These are phyloP conservation scores for Thalassarche chlororhynchos DNA, from an alignment of 2,113 vertebrate species.

Conservation along the genomic window DNA sequence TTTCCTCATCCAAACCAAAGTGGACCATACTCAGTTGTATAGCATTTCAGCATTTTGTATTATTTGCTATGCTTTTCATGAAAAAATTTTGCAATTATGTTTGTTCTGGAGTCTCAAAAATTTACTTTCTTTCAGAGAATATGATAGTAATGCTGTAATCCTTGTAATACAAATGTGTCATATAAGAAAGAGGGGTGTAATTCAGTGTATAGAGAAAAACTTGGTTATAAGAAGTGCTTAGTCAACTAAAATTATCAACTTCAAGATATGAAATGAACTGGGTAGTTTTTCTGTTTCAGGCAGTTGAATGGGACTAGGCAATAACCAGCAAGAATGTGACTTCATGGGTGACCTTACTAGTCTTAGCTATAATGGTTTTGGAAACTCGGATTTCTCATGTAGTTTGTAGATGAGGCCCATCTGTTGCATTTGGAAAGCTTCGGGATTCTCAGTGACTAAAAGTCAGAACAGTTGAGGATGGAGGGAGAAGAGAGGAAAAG, in stretches of 20 bases:
- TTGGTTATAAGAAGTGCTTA: background rate
- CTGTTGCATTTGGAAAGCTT: background rate
- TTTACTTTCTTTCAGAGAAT: background rate
- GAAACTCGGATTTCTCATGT: background rate
- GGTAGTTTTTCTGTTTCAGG: background rate
- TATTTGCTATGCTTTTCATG: background rate
- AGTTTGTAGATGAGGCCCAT: background rate
- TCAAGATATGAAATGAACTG: background rate
- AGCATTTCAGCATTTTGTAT: background rate
- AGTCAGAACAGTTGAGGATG: background rate
- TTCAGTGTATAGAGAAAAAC: background rate
- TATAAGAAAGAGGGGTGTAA: background rate
- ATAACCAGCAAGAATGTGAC: background rate
- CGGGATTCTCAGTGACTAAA: background rate
- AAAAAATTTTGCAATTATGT: background rate
- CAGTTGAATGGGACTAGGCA: background rate
- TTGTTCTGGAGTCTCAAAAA: background rate
- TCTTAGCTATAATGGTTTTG: slow-evolving; percentile 13
- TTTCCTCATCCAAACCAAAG: background rate
- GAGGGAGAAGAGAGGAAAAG: background rate
- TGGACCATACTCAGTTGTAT: background rate
- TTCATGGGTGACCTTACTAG: background rate
- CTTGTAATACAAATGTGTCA: background rate
- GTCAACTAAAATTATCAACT: background rate
- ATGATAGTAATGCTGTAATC: background rate